Evolutionary conservation across 2,113 vertebrate genomes (phyloP).

Genomic region (Gorilla gorilla): DNA sequence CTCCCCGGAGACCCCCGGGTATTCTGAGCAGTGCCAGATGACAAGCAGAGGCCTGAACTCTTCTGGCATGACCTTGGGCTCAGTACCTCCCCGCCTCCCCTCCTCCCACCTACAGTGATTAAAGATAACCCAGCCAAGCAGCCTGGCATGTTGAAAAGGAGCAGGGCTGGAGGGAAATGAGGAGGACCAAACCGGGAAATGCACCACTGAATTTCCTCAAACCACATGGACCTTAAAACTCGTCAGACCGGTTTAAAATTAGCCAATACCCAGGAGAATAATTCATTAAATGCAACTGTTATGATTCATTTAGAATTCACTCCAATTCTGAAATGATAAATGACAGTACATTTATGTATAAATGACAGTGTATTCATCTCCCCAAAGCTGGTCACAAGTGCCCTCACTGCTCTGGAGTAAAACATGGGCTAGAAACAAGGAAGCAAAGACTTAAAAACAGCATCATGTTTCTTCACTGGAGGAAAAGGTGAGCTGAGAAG

Average conservation of each 20-base stretch:
- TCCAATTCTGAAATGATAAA: slow-evolving; percentile 65
- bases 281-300: slow-evolving; percentile 75
- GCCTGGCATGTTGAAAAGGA: neutral
- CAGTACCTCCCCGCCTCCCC: neutral
- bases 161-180: neutral
- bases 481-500: neutral
- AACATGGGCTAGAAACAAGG: neutral
- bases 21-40: neutral
- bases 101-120: neutral
- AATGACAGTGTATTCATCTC: neutral
- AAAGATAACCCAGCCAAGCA: neutral
- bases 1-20: neutral
- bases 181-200: slow-evolving; percentile 24
- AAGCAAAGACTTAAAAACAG: neutral
- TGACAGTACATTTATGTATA: slow-evolving; percentile 23
- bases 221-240: slow-evolving; percentile 73
- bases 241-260: slow-evolving; percentile 78
- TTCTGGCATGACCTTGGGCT: neutral
- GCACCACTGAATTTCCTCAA: slow-evolving; percentile 59
- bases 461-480: neutral
- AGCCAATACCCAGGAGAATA: slow-evolving; percentile 69
- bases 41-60: neutral
- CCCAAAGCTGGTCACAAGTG: neutral
- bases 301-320: slow-evolving; percentile 66
- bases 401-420: neutral